Evolutionary conservation across 2,113 vertebrate species (phyloP).

Genomic region (Mesoclemmys tuberculata): DNA sequence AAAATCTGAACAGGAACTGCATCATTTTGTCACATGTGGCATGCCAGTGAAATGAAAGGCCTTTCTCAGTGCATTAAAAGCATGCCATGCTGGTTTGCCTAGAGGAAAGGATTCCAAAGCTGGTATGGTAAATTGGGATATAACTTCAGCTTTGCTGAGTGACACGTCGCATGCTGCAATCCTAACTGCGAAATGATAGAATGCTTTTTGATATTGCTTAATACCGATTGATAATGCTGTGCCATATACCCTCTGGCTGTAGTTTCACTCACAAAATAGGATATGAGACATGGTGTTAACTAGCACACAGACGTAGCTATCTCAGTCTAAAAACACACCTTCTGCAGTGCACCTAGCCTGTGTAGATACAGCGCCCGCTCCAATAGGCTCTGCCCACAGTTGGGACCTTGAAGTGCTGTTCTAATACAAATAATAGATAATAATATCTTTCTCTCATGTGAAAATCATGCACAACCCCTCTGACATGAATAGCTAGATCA

Average conservation of each 20-base stretch:
- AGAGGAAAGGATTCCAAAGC: not conserved
- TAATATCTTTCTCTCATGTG: not conserved
- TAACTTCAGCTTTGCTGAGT: not conserved
- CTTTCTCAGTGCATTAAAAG: not conserved
- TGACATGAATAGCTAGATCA: fast-evolving
- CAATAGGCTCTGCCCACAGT: not conserved
- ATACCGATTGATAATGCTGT: not conserved
- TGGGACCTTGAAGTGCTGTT: not conserved
- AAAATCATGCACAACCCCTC: not conserved
- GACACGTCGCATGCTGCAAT: not conserved
- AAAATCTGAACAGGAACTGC: not conserved
- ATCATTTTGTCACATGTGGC: not conserved
- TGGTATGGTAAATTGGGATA: not conserved
- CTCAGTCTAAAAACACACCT: not conserved
- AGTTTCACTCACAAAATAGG: not conserved
- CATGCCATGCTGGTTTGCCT: not conserved
- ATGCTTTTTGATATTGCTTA: not conserved
- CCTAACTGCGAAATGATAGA: not conserved
- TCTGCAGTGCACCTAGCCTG: not conserved
- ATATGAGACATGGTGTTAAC: not conserved
- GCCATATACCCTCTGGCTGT: not conserved
- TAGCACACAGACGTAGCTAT: not conserved
- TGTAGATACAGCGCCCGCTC: not conserved
- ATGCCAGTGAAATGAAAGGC: slow-evolving; percentile 26
- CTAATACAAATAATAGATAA: not conserved